A percentile compares a stretch with the other conserved stretches of the same genome.
phyloP scores from a whole-genome alignment of 2,113 vertebrate species.

The pig (Sus scrofa) region DNA sequence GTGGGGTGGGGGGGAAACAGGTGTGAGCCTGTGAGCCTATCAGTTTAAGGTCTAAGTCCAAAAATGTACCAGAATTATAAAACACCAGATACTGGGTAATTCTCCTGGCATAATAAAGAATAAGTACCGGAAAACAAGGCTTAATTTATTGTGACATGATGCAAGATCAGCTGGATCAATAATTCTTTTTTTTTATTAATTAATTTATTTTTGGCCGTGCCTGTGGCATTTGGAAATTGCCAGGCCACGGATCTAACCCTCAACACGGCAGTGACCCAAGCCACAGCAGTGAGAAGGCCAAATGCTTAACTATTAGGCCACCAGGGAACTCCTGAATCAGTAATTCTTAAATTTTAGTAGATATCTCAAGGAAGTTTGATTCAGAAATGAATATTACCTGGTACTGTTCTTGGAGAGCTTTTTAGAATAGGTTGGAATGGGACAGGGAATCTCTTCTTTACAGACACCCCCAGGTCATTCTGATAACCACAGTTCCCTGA shows the following conservation, averaged over 20 bases:
- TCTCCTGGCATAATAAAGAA: background rate
- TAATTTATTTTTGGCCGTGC: no score
- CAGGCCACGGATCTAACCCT: no score
- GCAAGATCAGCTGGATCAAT: background rate
- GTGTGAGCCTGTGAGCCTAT: constrained; percentile 3
- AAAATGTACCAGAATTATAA: background rate
- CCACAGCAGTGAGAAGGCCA: no score
- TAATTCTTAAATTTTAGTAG: background rate
- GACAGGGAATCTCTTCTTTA: background rate
- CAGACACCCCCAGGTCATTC: background rate
- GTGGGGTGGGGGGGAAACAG: background rate
- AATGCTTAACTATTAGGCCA: no score
- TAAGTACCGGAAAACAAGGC: background rate
- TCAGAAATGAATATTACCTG: constrained; percentile 36
- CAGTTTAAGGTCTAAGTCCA: background rate
- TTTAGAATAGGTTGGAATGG: background rate
- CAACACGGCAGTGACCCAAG: no score
- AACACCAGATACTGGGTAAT: background rate
- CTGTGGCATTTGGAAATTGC: no score
- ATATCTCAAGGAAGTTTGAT: constrained; percentile 13
- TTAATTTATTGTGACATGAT: background rate
- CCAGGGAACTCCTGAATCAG: background rate
- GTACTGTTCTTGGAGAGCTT: background rate
- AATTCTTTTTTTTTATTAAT: background rate
- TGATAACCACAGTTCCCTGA: background rate